A percentile compares a stretch with the other conserved stretches of the same genome.
These are phyloP conservation scores for Archips xylosteana DNA, from an alignment of 2,888 invertebrate species.

Conservation along the genomic window DNA sequence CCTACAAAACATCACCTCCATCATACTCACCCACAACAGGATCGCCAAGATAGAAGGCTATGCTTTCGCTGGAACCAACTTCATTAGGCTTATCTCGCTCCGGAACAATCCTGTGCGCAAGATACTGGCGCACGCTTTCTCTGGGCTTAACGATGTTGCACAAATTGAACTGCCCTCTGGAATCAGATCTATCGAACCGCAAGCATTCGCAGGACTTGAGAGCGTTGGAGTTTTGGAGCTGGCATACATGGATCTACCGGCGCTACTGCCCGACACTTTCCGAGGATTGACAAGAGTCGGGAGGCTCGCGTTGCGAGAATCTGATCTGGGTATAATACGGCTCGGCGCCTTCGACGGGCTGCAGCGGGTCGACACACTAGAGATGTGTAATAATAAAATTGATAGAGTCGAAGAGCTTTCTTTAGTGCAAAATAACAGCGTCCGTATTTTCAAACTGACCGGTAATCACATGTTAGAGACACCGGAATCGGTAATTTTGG, in stretches of 20 bases:
- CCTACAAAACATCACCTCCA: constrained; percentile 91
- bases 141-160: constrained; percentile 93
- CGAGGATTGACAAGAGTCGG: constrained; percentile 91
- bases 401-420: constrained; percentile 92
- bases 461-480: constrained; percentile 94
- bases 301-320: constrained; percentile 91
- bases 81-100: constrained; percentile 92
- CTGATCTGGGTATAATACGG: constrained; percentile 91
- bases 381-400: constrained; percentile 94
- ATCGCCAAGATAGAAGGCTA: constrained; percentile 90
- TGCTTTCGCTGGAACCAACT: constrained; percentile 95
- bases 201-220: constrained; percentile 93
- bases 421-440: constrained; percentile 89
- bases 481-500: constrained; percentile 89
- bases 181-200: constrained; percentile 89
- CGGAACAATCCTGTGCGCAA: constrained; percentile 93
- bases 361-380: constrained; percentile 89
- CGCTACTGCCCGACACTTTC: constrained; percentile 90
- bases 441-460: constrained; percentile 89
- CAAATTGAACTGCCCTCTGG: constrained; percentile 94
- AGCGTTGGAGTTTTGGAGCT: constrained; percentile 93
- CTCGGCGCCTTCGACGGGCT: constrained; percentile 92
- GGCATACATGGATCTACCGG: constrained; percentile 93
- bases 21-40: constrained; percentile 89
- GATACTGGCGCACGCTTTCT: constrained; percentile 93